phyloP scores from a whole-genome alignment of 2,113 vertebrate species.

The Calyptommatus sinebrachiatus region DNA sequence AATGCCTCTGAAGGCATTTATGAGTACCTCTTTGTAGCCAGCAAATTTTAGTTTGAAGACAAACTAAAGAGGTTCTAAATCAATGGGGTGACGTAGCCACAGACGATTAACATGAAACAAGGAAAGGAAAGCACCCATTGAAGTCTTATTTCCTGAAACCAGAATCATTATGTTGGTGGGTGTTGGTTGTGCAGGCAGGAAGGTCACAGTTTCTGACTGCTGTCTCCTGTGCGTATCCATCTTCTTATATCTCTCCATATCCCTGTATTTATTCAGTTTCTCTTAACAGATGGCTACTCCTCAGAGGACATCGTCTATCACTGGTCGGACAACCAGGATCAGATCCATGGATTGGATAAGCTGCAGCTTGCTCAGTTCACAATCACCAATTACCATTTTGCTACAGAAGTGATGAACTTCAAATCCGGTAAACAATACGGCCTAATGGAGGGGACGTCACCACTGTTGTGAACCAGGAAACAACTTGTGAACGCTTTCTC shows the following conservation, averaged over 20 bases:
- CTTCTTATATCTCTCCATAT: conserved; percentile 27
- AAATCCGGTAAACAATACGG: conserved; percentile 83
- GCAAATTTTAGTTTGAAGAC: no score
- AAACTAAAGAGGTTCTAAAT: no score
- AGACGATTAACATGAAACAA: no score
- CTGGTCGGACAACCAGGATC: conserved; percentile 93
- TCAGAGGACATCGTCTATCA: conserved; percentile 95
- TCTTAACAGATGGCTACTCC: conserved; percentile 88
- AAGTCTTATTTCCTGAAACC: no score
- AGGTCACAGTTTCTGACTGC: conserved; percentile 14
- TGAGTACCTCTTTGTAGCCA: no score
- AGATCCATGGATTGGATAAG: conserved; percentile 93
- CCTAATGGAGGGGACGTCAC: no score
- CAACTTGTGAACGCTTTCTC: no score
- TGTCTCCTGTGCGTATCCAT: neutral
- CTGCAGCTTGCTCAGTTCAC: conserved; percentile 96
- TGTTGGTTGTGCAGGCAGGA: neutral
- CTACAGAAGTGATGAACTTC: conserved; percentile 92
- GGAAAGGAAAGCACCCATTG: no score
- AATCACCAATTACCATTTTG: conserved; percentile 90
- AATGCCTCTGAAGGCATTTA: no score
- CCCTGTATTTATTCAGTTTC: conserved; percentile 35
- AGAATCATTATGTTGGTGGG: no score
- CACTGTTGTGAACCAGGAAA: no score
- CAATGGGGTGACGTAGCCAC: no score